Evolutionary conservation across 37 sponge, comb jelly and placozoan species (phyloP).

Genomic region (Dysidea cf. avara): DNA sequence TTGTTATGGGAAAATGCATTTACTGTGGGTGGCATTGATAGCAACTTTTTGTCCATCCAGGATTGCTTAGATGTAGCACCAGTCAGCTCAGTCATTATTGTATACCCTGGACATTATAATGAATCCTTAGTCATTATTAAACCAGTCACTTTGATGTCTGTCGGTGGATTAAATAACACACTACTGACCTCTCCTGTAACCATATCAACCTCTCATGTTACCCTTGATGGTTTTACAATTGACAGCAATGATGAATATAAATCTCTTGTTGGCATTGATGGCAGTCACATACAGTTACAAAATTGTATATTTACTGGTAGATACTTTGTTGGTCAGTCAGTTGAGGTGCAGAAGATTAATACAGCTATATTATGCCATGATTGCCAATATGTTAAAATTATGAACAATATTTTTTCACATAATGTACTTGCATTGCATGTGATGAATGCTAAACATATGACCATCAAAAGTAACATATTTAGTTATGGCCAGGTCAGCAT

Average conservation of each 20-base stretch:
- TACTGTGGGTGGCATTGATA: too few relatives aligned
- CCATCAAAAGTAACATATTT: slow-evolving; percentile 19
- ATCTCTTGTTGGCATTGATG: slow-evolving; percentile 1
- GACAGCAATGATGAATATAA: not conserved
- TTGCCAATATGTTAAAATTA: not conserved
- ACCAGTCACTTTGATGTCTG: slow-evolving; percentile 8
- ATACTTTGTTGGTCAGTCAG: not conserved
- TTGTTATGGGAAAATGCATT: too few relatives aligned
- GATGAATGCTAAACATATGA: not conserved
- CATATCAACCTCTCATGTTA: slow-evolving; percentile 25
- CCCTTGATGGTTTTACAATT: slow-evolving; percentile 31
- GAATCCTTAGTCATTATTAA: slow-evolving; percentile 37
- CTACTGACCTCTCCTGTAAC: slow-evolving; percentile 7
- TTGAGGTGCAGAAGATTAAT: too few relatives aligned
- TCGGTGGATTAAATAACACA: not conserved
- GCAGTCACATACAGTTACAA: not conserved
- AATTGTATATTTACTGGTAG: slow-evolving; percentile 14
- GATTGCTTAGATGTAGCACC: slow-evolving; percentile 11
- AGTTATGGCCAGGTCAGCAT: slow-evolving; percentile 16
- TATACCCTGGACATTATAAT: slow-evolving; percentile 18
- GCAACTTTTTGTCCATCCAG: slow-evolving; percentile 11
- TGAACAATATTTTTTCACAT: slow-evolving; percentile 11
- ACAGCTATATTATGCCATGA: slow-evolving; percentile 8
- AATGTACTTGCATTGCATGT: not conserved
- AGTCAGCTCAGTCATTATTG: not conserved